A percentile compares a stretch with the other conserved stretches of the same genome.
Conservation (phyloP, 1,140 invertebrate genomes). For the Heliconius congener region DNA sequence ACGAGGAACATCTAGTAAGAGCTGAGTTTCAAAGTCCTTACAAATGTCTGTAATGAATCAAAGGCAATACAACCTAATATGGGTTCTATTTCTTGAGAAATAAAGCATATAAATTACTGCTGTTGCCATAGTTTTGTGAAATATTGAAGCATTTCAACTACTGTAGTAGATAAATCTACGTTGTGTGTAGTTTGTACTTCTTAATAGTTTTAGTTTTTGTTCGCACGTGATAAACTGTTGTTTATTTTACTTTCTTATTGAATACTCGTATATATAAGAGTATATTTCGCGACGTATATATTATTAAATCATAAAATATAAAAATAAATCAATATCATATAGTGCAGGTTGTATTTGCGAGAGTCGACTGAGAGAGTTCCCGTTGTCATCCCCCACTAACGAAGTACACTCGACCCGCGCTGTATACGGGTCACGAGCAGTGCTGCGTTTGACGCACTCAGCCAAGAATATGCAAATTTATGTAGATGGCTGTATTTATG, state of each 20-base stretch:
- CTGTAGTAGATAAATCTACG: background rate
- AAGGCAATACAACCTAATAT: background rate
- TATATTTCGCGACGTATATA: too few relatives aligned
- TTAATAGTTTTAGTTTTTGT: background rate
- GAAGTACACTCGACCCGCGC: conserved; percentile 1
- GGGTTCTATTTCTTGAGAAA: background rate
- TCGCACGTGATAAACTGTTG: background rate
- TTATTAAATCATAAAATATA: too few relatives aligned
- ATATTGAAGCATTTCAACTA: background rate
- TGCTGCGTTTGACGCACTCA: conserved; percentile 10
- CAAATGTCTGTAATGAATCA: conserved; percentile 6
- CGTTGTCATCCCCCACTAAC: background rate
- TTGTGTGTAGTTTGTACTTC: background rate
- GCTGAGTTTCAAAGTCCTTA: conserved; percentile 4
- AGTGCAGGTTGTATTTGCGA: background rate
- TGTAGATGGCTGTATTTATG: conserved; percentile 5
- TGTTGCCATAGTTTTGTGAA: background rate
- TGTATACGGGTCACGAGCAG: conserved; percentile 7
- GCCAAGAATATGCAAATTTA: conserved; percentile 1
- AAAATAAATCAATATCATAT: background rate
- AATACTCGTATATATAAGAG: background rate
- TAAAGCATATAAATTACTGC: background rate
- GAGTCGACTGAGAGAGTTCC: background rate
- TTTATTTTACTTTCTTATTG: background rate
- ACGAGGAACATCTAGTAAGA: background rate